phyloP scores from a whole-genome alignment of 2,797 vertebrate genomes.

The Pteropus rufus region DNA sequence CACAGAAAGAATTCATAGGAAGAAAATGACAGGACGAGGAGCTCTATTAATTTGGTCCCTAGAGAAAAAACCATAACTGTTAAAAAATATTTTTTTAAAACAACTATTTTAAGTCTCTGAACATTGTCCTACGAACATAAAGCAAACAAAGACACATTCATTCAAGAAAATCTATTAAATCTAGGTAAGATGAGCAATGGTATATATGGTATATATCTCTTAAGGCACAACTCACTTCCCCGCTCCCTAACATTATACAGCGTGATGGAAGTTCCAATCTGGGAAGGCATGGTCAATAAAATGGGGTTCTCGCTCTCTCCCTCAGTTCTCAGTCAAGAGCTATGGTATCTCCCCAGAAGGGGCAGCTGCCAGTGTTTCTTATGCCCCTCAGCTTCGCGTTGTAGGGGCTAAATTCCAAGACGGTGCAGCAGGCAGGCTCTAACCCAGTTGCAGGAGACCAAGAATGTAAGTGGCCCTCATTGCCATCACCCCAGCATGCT shows the following conservation, averaged over 20 bases:
- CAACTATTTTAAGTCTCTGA: neutral
- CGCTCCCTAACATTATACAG: neutral
- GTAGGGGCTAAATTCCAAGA: neutral
- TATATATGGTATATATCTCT: too few relatives aligned
- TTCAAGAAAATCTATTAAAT: neutral
- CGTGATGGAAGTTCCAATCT: neutral
- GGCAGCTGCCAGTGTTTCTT: neutral
- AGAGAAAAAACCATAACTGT: neutral
- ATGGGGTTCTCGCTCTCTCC: neutral
- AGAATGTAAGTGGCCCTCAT: neutral
- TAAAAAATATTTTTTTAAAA: neutral
- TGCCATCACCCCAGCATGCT: too few relatives aligned
- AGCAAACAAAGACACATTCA: neutral
- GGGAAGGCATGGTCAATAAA: neutral
- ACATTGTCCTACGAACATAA: neutral
- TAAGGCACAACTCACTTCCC: neutral
- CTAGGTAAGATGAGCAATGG: neutral
- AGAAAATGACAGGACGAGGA: neutral
- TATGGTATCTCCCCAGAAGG: neutral
- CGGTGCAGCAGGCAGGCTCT: neutral
- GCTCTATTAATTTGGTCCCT: neutral
- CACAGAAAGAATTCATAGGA: neutral
- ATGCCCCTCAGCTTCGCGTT: neutral
- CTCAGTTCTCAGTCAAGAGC: neutral
- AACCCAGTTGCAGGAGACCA: neutral